A percentile compares a stretch with the other conserved stretches of the same genome.
Evolutionary conservation across 1,140 invertebrate genomes (phyloP).

Genomic region (Saccostrea echinata): DNA sequence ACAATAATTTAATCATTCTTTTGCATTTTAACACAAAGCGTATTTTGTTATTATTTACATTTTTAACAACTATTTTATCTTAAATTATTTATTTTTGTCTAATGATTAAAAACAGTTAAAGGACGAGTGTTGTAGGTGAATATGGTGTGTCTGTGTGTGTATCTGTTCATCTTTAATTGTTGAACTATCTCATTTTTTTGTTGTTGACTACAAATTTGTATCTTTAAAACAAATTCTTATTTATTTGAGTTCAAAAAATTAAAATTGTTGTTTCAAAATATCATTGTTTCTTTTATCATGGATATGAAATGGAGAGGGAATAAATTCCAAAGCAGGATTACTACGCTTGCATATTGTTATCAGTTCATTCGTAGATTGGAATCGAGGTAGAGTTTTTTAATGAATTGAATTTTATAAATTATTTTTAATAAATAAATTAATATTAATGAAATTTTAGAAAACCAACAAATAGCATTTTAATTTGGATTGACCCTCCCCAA

Average conservation of each 20-base stretch:
- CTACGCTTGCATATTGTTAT: not conserved
- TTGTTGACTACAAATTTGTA: conserved; percentile 37
- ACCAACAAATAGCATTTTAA: no score
- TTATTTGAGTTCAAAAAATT: conserved; percentile 36
- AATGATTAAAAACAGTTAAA: not conserved
- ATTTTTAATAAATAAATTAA: no score
- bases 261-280: conserved; percentile 29
- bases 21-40: not conserved
- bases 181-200: conserved; percentile 20
- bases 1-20: not conserved
- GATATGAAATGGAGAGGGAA: not conserved
- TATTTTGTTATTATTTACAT: not conserved
- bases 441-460: no score
- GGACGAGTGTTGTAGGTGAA: not conserved
- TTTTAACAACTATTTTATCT: not conserved
- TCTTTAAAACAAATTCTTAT: conserved; percentile 22
- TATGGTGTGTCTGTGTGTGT: not conserved
- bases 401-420: no score
- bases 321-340: not conserved
- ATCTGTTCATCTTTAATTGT: not conserved
- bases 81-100: not conserved
- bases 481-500: no score
- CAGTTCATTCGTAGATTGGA: not conserved
- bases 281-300: not conserved
- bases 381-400: no score